Evolutionary conservation across 2,113 vertebrate species (phyloP), one percentile per base, ranked within the genome.

Genomic region (Hippocampus comes): DNA sequence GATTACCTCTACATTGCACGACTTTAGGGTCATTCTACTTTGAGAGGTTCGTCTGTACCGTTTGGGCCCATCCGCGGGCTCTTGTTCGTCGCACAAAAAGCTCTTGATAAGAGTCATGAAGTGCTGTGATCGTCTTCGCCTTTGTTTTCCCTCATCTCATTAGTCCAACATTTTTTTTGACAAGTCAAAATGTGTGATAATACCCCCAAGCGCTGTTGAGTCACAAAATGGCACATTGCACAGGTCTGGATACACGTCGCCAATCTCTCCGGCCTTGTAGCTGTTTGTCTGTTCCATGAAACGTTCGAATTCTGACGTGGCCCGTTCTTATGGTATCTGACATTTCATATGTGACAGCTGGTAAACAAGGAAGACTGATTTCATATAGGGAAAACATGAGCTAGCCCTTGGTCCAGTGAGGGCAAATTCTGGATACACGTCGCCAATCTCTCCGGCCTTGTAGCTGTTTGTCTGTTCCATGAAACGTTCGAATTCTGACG

Each of bases 331-430:
- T 14, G 63, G 71, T 76, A 66, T 61, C 59, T 76, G 76, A 69
- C 86, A 74, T 86, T 84, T 84, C 77, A 79, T 80, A 85, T 27
- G 63, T 79, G 81, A 85, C 66, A 78, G 68, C 68, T 74, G 49
- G 79, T 76, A 82, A 81, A 84, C 72, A 78, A 77, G 75, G 57
- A 68, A 15, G 64, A 72, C 64, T 70, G 77, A 68, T 79, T 82
- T 74, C 67, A 78, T 21, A 38, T n/a, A 15, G 46, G 63, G 3
- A 30, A 72, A 80, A 75, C 78, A 81, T 10, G 55, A 76, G 63
- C 63, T 69, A 43, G 70, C 38, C 57, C 66, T 75, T 77, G 73
- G 88, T 80, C 70, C 75, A 74, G 74, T 2, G 20, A 81, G 80
- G 80, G 68, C 64, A 25, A 81, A 86, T 87, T n/a, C n/a, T n/a